Evolutionary conservation across 2,888 invertebrate species (phyloP), one percentile per base, ranked within the genome.

Genomic region (Labia minor): DNA sequence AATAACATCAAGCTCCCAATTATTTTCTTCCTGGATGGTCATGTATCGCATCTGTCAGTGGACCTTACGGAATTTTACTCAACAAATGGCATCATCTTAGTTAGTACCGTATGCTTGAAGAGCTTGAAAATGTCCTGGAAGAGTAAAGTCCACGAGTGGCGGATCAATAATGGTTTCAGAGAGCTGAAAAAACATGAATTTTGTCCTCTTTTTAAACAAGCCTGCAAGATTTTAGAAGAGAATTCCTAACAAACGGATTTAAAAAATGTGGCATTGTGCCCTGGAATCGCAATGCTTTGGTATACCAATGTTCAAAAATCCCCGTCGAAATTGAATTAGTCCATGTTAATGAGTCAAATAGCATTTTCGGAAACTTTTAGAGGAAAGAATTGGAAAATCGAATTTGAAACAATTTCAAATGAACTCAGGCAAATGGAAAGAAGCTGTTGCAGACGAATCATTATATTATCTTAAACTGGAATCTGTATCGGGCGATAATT

Each of bases 11-110:
- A 71, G 37, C 72, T 74, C 65, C 73, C 73, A 4, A 71, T 74
- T 14, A 37, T 71, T 62, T 71, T 67, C 21, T 74, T 73, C 66
- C 65, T 75, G 63, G 73, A 74, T 69, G 73, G 73, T 20, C 73
- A 73, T 69, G 64, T 67, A 20, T 72, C 72, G 18, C 72, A 73
- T 65, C 61, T 72, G 64, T 72, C 72, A 62, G 66, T 71, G 62
- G 70, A 71, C 70, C 69, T 73, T 62, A 71, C 70, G 26, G 67
- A 71, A 66, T 73, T 72, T 71, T 74, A 73, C 67, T 21, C 63
- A 19, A 67, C 71, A 67, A 72, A 72, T 68, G 69, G 69, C 21
- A 73, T 72, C 37, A 67, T 70, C 26, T 21, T 72, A 18, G 67
- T 70, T 10, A n/a, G n/a, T 8, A 70, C 71, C 4, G 62, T 72